A percentile compares a stretch with the other conserved stretches of the same genome.
These are phyloP conservation scores for Calameuta idolon DNA, from an alignment of 2,888 invertebrate species.

Conservation along the genomic window DNA sequence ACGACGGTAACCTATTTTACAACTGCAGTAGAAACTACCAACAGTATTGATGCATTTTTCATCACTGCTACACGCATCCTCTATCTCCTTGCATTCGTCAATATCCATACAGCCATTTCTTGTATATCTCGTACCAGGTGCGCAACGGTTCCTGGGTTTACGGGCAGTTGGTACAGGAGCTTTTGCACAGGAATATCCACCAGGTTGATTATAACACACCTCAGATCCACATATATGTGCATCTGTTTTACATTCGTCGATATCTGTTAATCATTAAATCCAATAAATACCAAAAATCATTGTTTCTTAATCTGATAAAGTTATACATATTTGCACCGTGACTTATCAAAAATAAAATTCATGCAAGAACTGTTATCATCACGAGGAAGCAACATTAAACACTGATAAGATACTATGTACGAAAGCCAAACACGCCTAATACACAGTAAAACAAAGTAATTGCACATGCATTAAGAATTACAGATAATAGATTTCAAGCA, in stretches of 20 bases:
- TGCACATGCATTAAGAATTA: neutral
- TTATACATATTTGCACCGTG: neutral
- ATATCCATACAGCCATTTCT: constrained; percentile 70
- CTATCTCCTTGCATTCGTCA: constrained; percentile 74
- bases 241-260: constrained; percentile 80
- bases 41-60: constrained; percentile 78
- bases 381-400: neutral
- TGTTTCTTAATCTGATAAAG: neutral
- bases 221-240: constrained; percentile 72
- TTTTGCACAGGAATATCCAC: constrained; percentile 73
- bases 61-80: constrained; percentile 72
- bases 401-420: neutral
- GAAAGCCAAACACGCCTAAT: constrained; percentile 1
- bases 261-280: constrained; percentile 70
- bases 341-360: neutral
- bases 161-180: constrained; percentile 45
- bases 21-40: constrained; percentile 77
- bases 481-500: neutral
- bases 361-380: neutral
- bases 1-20: constrained; percentile 74
- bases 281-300: neutral
- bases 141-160: constrained; percentile 36
- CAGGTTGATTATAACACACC: constrained; percentile 77
- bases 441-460: neutral
- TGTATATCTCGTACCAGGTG: constrained; percentile 41